Evolutionary conservation across 2,797 vertebrate genomes (phyloP).

Genomic region (Lutjanus argentimaculatus): DNA sequence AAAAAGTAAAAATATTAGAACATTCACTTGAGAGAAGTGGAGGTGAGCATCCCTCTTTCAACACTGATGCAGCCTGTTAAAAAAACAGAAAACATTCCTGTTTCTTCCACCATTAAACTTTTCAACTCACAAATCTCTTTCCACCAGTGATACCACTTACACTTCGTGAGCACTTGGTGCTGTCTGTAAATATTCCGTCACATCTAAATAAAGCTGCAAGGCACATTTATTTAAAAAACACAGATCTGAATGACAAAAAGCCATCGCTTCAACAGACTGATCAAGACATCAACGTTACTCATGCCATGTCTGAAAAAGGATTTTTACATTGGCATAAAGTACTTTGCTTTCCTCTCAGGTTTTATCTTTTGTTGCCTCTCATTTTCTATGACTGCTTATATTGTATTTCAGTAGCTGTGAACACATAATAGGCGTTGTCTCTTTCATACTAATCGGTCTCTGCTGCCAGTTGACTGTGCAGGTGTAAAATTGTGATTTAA

Average conservation of each 20-base stretch:
- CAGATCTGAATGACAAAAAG: neutral
- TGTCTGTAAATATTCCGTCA: neutral
- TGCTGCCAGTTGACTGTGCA: slow-evolving; percentile 5
- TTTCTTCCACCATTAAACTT: neutral
- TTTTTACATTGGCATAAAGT: neutral
- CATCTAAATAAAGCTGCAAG: neutral
- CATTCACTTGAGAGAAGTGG: neutral
- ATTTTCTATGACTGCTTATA: neutral
- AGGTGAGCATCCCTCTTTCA: neutral
- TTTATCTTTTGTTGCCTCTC: neutral
- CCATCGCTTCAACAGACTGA: neutral
- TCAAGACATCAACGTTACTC: neutral
- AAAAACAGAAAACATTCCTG: neutral
- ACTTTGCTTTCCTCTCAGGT: neutral
- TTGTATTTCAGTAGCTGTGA: neutral
- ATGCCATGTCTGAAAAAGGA: neutral
- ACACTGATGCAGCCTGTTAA: neutral
- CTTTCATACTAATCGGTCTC: neutral
- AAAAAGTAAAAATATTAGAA: neutral
- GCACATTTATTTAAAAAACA: neutral
- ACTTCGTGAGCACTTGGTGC: neutral
- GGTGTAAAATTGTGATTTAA: slow-evolving; percentile 13
- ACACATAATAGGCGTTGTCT: neutral
- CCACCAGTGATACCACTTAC: neutral
- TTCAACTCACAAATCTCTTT: neutral